These are phyloP conservation scores for Xerus inauris DNA, from an alignment of 2,113 vertebrate genomes.

Conservation along the genomic window DNA sequence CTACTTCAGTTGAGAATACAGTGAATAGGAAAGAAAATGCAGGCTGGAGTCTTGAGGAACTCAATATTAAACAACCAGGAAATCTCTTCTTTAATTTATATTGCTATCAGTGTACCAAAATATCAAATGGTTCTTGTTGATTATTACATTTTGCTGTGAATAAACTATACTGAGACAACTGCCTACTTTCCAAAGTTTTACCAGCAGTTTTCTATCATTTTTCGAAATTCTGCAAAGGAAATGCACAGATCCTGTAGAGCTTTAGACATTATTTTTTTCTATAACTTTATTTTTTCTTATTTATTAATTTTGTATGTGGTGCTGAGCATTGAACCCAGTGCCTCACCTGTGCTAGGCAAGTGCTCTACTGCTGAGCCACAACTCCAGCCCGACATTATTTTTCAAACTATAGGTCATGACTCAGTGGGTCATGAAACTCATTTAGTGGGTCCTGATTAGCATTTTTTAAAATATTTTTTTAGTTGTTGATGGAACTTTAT, in stretches of 20 bases:
- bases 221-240: conserved; percentile 29
- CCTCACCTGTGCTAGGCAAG: too few species aligned
- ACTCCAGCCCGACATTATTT: conserved; percentile 45
- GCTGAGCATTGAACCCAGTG: too few species aligned
- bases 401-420: conserved; percentile 35
- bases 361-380: too few species aligned
- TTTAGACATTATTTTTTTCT: conserved; percentile 44
- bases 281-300: too few species aligned
- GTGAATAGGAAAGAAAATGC: not conserved
- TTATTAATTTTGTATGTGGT: too few species aligned
- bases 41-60: not conserved
- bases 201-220: not conserved
- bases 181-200: not conserved
- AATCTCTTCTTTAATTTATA: not conserved
- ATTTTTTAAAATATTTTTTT: conserved; percentile 38
- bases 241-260: not conserved
- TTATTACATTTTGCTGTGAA: not conserved
- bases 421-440: conserved; percentile 58
- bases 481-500: too few species aligned
- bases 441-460: conserved; percentile 23
- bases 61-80: not conserved
- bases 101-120: not conserved
- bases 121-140: not conserved
- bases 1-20: not conserved
- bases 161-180: not conserved